Evolutionary conservation across 2,113 vertebrate genomes (phyloP).

Genomic region (Motacilla tschutschensis): DNA sequence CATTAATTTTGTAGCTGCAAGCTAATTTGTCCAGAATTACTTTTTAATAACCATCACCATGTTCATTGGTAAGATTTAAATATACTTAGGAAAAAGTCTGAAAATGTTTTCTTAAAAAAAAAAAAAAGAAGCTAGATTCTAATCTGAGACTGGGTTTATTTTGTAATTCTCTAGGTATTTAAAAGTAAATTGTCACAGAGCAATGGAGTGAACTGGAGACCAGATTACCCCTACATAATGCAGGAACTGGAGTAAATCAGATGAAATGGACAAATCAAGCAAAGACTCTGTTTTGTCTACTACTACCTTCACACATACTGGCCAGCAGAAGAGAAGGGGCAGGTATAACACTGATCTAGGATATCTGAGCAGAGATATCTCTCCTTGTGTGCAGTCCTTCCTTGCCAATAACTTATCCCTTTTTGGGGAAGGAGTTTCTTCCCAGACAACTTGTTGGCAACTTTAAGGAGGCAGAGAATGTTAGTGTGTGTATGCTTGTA

Average conservation of each 20-base stretch:
- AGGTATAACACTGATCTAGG: not conserved
- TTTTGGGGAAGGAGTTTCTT: not conserved
- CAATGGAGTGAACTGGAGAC: not conserved
- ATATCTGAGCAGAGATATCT: not conserved
- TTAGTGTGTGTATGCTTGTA: not conserved
- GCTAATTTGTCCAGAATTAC: constrained; percentile 78
- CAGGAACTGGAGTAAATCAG: not conserved
- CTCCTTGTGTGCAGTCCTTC: not conserved
- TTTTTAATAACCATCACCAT: constrained; percentile 80
- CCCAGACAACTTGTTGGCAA: not conserved
- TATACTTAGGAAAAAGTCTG: constrained; percentile 72
- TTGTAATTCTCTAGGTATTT: constrained; percentile 38
- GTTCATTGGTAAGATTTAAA: constrained; percentile 77
- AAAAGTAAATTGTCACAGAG: not conserved
- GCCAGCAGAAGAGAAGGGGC: not conserved
- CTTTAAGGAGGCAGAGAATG: not conserved
- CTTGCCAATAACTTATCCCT: not conserved
- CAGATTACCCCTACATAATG: not conserved
- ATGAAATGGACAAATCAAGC: not conserved
- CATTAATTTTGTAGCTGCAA: constrained; percentile 81
- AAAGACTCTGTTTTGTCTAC: not conserved
- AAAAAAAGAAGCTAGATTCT: constrained; percentile 26
- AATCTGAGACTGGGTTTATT: constrained; percentile 53
- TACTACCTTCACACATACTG: not conserved
- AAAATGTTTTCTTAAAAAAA: not conserved